Percentiles rank a stretch among this genome's conserved stretches.
These are phyloP conservation scores for Leucophenga maculata DNA, from an alignment of 2,888 invertebrate species.

Conservation along the genomic window DNA sequence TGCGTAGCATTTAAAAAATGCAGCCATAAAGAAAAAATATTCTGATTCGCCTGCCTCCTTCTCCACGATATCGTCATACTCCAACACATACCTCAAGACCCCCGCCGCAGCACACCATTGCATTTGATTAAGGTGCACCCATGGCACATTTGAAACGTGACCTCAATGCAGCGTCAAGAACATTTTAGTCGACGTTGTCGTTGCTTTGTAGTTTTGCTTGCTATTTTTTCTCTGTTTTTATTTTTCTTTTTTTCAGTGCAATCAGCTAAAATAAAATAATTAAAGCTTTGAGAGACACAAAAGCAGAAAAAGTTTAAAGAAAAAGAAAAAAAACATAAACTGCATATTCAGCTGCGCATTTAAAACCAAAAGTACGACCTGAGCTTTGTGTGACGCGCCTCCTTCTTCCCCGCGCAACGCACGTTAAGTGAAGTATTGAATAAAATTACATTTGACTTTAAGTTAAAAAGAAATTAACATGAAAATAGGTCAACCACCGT, in stretches of 20 bases:
- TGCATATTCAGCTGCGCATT: conserved; percentile 17
- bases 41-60: neutral
- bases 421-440: neutral
- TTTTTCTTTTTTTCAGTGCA: conserved; percentile 3
- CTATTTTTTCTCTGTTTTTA: neutral
- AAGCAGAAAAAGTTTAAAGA: neutral
- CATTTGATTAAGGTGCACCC: conserved; percentile 10
- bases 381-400: neutral
- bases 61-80: neutral
- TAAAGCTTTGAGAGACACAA: conserved; percentile 3
- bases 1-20: conserved; percentile 16
- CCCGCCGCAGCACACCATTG: conserved; percentile 10
- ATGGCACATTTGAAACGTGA: conserved; percentile 27
- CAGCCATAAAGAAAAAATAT: neutral
- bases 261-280: conserved; percentile 15
- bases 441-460: conserved; percentile 11
- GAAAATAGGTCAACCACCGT: conserved; percentile 22
- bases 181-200: neutral
- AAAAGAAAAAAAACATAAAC: neutral
- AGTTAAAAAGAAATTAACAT: conserved; percentile 16
- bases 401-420: too few relatives aligned
- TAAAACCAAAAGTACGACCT: conserved; percentile 24
- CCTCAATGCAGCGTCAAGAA: conserved; percentile 26
- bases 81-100: neutral
- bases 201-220: neutral